phyloP scores from a whole-genome alignment of 2,113 vertebrate genomes.

The Aegithalos caudatus region DNA sequence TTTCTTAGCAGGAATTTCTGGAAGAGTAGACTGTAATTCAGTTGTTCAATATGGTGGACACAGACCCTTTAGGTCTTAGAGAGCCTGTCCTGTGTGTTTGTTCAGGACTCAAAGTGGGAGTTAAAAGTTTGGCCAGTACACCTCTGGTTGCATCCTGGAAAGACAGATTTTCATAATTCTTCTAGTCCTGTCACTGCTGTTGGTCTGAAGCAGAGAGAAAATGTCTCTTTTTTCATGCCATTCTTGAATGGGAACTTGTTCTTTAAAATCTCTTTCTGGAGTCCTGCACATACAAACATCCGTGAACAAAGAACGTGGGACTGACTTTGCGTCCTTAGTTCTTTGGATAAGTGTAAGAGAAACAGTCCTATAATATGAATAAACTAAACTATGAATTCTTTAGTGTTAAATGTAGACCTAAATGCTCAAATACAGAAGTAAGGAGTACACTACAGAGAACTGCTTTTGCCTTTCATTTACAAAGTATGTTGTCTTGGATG shows the following conservation, averaged over 20 bases:
- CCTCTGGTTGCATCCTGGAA: not conserved
- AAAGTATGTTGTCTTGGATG: constrained; percentile 13
- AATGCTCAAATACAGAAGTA: not conserved
- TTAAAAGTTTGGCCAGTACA: not conserved
- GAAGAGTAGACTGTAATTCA: not conserved
- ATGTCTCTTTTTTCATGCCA: not conserved
- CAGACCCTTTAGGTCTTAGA: not conserved
- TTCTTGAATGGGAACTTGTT: not conserved
- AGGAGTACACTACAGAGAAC: not conserved
- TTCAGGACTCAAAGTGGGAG: not conserved
- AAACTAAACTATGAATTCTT: not conserved
- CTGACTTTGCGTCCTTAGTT: not conserved
- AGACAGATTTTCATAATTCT: not conserved
- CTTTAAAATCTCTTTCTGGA: not conserved
- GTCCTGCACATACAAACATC: not conserved
- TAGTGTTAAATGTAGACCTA: not conserved
- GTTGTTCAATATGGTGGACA: not conserved
- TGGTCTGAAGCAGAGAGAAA: not conserved
- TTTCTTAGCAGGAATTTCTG: not conserved
- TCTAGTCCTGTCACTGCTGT: not conserved
- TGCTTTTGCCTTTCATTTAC: not conserved
- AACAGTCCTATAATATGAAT: not conserved
- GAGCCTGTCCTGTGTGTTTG: not conserved
- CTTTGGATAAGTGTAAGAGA: not conserved
- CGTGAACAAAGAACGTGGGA: not conserved